These are phyloP conservation scores for Orchesellides sinensis DNA, from an alignment of 2,888 invertebrate species.

Conservation along the genomic window DNA sequence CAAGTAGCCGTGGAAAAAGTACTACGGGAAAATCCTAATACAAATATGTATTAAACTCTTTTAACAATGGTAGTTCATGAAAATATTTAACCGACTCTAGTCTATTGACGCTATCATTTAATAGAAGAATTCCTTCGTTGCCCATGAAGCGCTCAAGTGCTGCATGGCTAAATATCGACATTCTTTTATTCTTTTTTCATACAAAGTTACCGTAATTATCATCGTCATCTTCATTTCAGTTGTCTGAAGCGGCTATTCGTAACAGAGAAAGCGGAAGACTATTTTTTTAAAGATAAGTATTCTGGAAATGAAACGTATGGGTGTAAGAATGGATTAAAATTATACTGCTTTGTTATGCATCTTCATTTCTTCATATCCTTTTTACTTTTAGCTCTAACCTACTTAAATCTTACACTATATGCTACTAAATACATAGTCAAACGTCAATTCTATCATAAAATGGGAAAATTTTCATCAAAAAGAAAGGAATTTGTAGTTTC, in stretches of 20 bases:
- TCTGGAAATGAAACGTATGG: too few relatives aligned
- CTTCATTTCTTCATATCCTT: too few relatives aligned
- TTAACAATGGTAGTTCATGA: too few relatives aligned
- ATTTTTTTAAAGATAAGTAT: too few relatives aligned
- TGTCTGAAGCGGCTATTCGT: neutral
- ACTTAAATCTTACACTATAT: neutral
- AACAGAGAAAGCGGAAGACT: too few relatives aligned
- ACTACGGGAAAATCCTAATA: too few relatives aligned
- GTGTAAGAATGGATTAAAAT: too few relatives aligned
- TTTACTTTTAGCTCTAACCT: too few relatives aligned
- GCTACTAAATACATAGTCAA: neutral
- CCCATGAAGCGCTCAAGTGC: slow-evolving; percentile 18
- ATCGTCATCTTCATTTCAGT: neutral
- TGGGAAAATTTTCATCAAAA: slow-evolving; percentile 7
- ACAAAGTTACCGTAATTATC: slow-evolving; percentile 12
- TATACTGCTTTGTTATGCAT: too few relatives aligned
- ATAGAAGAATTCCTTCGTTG: slow-evolving; percentile 37
- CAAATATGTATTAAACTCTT: too few relatives aligned
- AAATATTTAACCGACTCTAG: too few relatives aligned
- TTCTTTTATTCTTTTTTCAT: slow-evolving; percentile 10
- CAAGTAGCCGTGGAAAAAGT: neutral
- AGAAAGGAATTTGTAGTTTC: slow-evolving; percentile 9
- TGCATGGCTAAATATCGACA: slow-evolving; percentile 37
- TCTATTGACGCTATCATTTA: too few relatives aligned
- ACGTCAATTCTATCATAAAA: slow-evolving; percentile 9